Evolutionary conservation across 2,888 invertebrate species (phyloP).

Genomic region (Fragum whitleyi): DNA sequence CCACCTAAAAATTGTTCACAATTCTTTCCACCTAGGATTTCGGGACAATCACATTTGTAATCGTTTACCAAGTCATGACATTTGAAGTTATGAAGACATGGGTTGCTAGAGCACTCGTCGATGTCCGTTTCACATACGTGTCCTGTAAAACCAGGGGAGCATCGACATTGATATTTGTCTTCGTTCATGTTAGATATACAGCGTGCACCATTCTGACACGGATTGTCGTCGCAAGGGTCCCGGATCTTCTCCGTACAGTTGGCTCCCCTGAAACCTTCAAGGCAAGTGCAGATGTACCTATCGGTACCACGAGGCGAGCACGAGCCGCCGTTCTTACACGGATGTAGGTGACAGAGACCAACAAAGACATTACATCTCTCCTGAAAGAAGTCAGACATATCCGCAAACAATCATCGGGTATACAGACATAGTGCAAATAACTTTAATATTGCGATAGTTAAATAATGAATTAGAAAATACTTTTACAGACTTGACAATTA

Average conservation of each 20-base stretch:
- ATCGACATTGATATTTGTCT: constrained; percentile 44
- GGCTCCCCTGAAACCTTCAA: constrained; percentile 27
- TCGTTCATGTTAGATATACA: constrained; percentile 28
- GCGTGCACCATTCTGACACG: constrained; percentile 50
- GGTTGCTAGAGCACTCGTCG: constrained; percentile 58
- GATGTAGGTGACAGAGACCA: constrained; percentile 45
- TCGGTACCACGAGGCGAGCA: constrained; percentile 51
- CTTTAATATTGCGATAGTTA: too few species aligned
- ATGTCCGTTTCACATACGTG: constrained; percentile 57
- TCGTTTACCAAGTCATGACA: constrained; percentile 63
- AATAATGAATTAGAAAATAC: too few species aligned
- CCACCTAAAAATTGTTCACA: constrained; percentile 62
- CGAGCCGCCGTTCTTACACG: constrained; percentile 46
- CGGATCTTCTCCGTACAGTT: constrained; percentile 38
- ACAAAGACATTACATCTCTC: constrained; percentile 50
- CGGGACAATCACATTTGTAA: constrained; percentile 62
- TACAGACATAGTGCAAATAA: too few species aligned
- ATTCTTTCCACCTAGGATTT: constrained; percentile 56
- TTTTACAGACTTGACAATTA: too few species aligned
- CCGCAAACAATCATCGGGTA: too few species aligned
- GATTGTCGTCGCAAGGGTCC: constrained; percentile 49
- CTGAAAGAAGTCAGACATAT: constrained; percentile 15
- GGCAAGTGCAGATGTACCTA: constrained; percentile 43
- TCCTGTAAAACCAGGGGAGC: constrained; percentile 55
- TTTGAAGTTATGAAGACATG: constrained; percentile 59